These are phyloP conservation scores for Pyrocephalus nanus DNA, from an alignment of 2,797 vertebrate genomes.

Conservation along the genomic window DNA sequence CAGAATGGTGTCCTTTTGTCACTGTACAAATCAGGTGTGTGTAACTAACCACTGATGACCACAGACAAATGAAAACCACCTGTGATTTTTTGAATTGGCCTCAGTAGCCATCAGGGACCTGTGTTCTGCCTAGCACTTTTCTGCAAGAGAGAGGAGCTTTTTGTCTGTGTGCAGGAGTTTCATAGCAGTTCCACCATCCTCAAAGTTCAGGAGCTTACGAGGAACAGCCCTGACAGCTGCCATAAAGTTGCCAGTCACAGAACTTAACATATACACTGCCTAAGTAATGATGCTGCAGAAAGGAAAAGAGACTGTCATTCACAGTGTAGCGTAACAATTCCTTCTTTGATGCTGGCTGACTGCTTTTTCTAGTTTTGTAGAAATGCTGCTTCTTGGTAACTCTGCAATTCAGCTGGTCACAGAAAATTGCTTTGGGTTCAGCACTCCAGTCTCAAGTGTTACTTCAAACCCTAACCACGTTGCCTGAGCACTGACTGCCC, in stretches of 20 bases:
- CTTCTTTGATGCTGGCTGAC: neutral
- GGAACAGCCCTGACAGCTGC: neutral
- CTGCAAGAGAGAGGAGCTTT: neutral
- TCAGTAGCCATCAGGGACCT: neutral
- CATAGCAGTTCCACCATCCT: neutral
- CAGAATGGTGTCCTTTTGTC: neutral
- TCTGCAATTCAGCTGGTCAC: neutral
- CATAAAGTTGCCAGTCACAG: neutral
- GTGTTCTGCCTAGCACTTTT: neutral
- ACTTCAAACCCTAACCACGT: neutral
- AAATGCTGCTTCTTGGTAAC: neutral
- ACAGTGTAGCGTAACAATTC: rapidly evolving
- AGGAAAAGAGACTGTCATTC: neutral
- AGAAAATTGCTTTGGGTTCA: neutral
- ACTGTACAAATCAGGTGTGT: rapidly evolving
- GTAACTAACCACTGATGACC: neutral
- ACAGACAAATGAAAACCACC: neutral
- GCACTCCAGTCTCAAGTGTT: neutral
- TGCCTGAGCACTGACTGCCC: neutral
- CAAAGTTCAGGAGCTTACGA: neutral
- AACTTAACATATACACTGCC: neutral
- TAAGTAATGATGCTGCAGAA: neutral
- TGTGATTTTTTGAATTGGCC: neutral
- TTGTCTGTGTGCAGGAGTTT: neutral
- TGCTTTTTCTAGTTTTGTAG: neutral